Conservation (phyloP, 2,113 vertebrate species). For the Dipodomys spectabilis region DNA sequence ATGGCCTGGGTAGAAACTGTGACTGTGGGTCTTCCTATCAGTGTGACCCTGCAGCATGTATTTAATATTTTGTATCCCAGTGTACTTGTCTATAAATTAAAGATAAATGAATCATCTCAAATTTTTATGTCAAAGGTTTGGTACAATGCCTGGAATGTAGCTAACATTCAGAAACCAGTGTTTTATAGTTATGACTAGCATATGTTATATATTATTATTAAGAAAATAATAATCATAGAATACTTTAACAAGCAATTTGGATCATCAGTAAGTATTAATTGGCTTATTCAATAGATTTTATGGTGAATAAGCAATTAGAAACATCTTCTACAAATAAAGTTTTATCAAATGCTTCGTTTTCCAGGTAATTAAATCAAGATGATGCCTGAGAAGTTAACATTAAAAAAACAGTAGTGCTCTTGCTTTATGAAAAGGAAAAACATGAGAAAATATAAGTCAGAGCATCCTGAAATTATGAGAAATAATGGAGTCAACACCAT, state of each 20-base stretch:
- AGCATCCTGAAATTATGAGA: neutral
- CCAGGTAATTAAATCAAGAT: neutral
- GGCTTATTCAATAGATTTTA: neutral
- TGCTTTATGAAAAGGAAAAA: conserved; percentile 33
- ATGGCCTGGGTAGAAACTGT: neutral
- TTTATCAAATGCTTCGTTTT: neutral
- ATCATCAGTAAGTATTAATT: neutral
- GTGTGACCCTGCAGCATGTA: neutral
- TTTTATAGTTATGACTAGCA: neutral
- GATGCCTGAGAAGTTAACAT: neutral
- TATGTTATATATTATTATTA: neutral
- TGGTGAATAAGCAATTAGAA: neutral
- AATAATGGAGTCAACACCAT: neutral
- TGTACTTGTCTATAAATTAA: neutral
- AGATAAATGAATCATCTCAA: neutral
- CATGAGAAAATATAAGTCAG: neutral
- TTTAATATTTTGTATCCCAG: neutral
- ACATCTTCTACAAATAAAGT: neutral
- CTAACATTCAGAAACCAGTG: neutral
- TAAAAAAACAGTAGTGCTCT: neutral
- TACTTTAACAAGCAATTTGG: neutral
- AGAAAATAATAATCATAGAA: neutral
- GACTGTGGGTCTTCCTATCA: neutral
- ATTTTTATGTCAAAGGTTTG: neutral
- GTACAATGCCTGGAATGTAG: neutral